phyloP scores from a whole-genome alignment of 1,140 invertebrate species.

The Brachionus calyciflorus region DNA sequence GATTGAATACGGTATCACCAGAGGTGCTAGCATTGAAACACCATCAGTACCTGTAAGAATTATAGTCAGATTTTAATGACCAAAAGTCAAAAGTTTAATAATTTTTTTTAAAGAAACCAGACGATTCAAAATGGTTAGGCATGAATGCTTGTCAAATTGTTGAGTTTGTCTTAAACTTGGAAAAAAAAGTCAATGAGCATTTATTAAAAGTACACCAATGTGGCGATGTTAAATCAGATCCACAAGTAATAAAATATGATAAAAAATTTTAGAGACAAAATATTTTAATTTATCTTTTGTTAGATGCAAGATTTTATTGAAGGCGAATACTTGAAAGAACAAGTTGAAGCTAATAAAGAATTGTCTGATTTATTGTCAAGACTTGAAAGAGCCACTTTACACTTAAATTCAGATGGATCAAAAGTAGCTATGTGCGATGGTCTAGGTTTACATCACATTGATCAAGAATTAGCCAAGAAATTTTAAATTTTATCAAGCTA shows the following conservation, averaged over 20 bases:
- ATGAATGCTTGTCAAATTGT: slow-evolving; percentile 32
- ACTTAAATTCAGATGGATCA: background rate
- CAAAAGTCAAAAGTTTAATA: no score
- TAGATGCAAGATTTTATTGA: slow-evolving; percentile 45
- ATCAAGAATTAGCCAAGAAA: slow-evolving; percentile 35
- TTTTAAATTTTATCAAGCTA: no score
- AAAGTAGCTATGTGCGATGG: slow-evolving; percentile 10
- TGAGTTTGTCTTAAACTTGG: background rate
- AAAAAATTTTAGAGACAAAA: background rate
- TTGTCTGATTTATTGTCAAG: slow-evolving; percentile 38
- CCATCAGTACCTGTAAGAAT: slow-evolving; percentile 5
- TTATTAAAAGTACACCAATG: slow-evolving; percentile 13
- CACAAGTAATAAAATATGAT: background rate
- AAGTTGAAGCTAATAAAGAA: slow-evolving; percentile 40
- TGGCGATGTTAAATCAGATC: slow-evolving; percentile 33
- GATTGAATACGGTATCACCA: slow-evolving; percentile 38
- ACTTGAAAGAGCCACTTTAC: slow-evolving; percentile 37
- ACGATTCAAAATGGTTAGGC: background rate
- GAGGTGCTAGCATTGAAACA: slow-evolving; percentile 2
- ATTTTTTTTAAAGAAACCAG: background rate
- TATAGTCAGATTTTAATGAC: no score
- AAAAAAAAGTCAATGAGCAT: slow-evolving; percentile 25
- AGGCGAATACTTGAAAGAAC: slow-evolving; percentile 35
- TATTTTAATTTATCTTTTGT: background rate
- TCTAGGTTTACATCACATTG: slow-evolving; percentile 14